Percentiles rank a stretch among this genome's conserved stretches.
Evolutionary conservation across 2,797 vertebrate genomes (phyloP).

Genomic region (Sebastes hubbsi): DNA sequence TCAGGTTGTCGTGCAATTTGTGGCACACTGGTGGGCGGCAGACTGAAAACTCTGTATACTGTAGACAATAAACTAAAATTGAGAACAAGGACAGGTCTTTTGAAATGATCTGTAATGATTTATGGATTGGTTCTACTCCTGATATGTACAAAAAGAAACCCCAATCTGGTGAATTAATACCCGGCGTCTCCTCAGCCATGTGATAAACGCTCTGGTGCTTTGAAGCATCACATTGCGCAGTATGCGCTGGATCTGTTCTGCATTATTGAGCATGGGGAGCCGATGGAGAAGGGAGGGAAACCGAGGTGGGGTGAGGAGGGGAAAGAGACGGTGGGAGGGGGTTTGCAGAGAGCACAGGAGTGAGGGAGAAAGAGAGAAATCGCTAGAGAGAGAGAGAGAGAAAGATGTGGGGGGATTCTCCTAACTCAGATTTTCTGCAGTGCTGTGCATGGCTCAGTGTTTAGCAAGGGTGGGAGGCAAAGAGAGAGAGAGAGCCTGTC

Average conservation of each 20-base stretch:
- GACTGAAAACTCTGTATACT: conserved; percentile 41
- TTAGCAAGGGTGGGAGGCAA: conserved; percentile 48
- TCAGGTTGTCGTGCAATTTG: conserved; percentile 74
- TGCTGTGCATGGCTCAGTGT: conserved; percentile 77
- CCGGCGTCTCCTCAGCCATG: conserved; percentile 12
- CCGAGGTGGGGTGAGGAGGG: not conserved
- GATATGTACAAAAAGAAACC: not conserved
- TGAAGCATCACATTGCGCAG: conserved; percentile 62
- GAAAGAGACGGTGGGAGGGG: conserved; percentile 6
- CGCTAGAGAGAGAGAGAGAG: not conserved
- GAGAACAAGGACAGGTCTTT: not conserved
- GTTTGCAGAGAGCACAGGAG: conserved; percentile 14
- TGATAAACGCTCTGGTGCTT: conserved; percentile 40
- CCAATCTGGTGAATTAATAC: conserved; percentile 26
- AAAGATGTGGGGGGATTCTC: conserved; percentile 61
- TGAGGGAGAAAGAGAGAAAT: conserved; percentile 1
- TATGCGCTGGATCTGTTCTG: conserved; percentile 67
- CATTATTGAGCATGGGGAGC: conserved; percentile 80
- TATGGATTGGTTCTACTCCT: not conserved
- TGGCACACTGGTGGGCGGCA: conserved; percentile 66
- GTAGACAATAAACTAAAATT: not conserved
- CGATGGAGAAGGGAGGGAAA: conserved; percentile 18
- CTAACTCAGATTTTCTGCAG: conserved; percentile 63
- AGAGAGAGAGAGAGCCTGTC: conserved; percentile 37
- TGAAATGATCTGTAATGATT: not conserved